These are phyloP conservation scores for Nebria brevicollis DNA, from an alignment of 2,888 invertebrate species.

Conservation along the genomic window DNA sequence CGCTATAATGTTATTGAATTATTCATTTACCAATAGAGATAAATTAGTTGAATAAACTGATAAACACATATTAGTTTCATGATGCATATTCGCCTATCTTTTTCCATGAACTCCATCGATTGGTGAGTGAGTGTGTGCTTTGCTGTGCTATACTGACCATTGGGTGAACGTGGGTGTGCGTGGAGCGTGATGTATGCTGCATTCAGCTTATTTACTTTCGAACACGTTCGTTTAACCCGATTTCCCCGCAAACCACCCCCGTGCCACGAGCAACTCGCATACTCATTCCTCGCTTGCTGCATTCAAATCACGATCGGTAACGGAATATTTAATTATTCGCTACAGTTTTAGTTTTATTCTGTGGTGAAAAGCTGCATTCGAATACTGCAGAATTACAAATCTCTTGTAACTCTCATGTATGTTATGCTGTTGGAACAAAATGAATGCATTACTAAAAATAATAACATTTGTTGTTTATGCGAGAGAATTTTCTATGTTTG, in stretches of 20 bases:
- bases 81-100: neutral
- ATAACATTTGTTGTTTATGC: neutral
- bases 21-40: conserved; percentile 34
- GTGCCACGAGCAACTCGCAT: neutral
- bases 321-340: neutral
- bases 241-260: neutral
- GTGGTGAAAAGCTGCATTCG: neutral
- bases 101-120: neutral
- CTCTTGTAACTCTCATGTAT: neutral
- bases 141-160: neutral
- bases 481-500: neutral
- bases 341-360: conserved; percentile 1
- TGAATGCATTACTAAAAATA: neutral
- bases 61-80: conserved; percentile 7
- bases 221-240: neutral
- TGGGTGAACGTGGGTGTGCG: neutral
- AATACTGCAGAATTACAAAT: neutral
- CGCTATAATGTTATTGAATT: conserved; percentile 22
- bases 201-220: neutral
- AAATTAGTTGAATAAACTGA: conserved; percentile 41
- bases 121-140: neutral
- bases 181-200: neutral
- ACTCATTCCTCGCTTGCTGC: neutral
- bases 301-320: conserved; percentile 1
- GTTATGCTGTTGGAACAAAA: neutral